Conservation (phyloP, 2,797 vertebrate species). For the Sphenopsis melanotis region DNA sequence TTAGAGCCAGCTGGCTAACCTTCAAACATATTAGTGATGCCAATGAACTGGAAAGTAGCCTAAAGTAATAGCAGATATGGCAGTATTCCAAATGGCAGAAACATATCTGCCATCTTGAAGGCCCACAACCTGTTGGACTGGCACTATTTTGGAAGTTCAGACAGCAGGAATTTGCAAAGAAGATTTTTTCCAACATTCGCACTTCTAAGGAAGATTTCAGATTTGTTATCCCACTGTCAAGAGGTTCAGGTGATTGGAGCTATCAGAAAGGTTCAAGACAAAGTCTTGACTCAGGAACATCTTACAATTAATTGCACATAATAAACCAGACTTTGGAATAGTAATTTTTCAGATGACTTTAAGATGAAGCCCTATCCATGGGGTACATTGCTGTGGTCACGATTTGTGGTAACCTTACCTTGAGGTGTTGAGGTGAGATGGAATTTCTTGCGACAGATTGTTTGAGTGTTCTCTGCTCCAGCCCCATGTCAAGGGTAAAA, state of each 20-base stretch:
- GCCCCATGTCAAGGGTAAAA: not conserved
- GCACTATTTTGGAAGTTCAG: not conserved
- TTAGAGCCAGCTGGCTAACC: slow-evolving; percentile 36
- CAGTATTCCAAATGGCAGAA: slow-evolving; percentile 6
- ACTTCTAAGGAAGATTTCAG: not conserved
- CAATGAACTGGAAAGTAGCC: not conserved
- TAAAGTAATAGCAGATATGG: slow-evolving; percentile 41
- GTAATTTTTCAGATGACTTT: not conserved
- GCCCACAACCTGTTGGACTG: not conserved
- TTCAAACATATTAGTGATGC: slow-evolving; percentile 22
- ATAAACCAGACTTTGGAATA: not conserved
- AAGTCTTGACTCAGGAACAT: not conserved
- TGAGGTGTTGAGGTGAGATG: not conserved
- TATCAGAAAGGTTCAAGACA: not conserved
- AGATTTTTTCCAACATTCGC: not conserved
- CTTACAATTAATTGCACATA: not conserved
- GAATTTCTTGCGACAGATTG: not conserved
- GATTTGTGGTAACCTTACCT: not conserved
- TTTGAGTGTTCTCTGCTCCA: not conserved
- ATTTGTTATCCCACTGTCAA: not conserved
- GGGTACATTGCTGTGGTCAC: not conserved
- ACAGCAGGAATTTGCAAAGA: not conserved
- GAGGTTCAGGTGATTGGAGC: not conserved
- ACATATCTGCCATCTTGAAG: not conserved
- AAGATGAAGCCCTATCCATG: not conserved